Evolutionary conservation across 2,113 vertebrate genomes (phyloP), one percentile per base, ranked within the genome.

Genomic region (Rafetus swinhoei): DNA sequence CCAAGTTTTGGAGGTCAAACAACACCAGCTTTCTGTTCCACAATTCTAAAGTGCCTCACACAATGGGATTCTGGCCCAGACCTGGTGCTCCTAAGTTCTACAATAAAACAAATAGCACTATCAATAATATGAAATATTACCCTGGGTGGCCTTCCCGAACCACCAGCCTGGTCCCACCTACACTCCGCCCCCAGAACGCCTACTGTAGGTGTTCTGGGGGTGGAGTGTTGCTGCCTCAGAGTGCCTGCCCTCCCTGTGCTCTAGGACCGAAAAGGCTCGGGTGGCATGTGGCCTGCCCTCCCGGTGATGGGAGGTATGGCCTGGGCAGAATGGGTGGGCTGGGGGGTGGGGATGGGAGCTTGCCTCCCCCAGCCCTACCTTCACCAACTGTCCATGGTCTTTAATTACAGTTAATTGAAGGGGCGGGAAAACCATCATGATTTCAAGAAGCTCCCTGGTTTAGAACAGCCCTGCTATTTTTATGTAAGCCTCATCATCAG

Each of bases 371-470:
- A 45, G 6, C 6, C 45, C 45, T 45, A 45, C 45, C 45, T 45
- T 45, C 45, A 45, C 45, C 45, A 45, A 45, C 45, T 45, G 6
- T 45, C 45, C 45, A 45, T 45, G 45, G 81, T 95, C 86, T 94
- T 94, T 35, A 93, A 76, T 89, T 90, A 59, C 92, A 83, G 59
- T 77, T 69, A 95, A 82, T 53, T 89, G 92, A 55, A 85, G 95
- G 86, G 79, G 91, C 35, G 16, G 1, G 62, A 95, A 77, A 88
- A 45, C 55, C 93, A 82, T 90, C 55, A 96, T 11, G 29, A 57
- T 82, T 93, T 79, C 35, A 84, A 83, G 89, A 85, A 93, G 88
- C 89, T 87, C 93, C 95, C 93, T 35, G 35, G 95, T 95, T 91
- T 93, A 95, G 82, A 18, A 65, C 59, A 62, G 18, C 27, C 54